A percentile compares a stretch with the other conserved stretches of the same genome.
These are phyloP conservation scores for Conistra vaccinii DNA, from an alignment of 2,888 invertebrate genomes.

Conservation along the genomic window DNA sequence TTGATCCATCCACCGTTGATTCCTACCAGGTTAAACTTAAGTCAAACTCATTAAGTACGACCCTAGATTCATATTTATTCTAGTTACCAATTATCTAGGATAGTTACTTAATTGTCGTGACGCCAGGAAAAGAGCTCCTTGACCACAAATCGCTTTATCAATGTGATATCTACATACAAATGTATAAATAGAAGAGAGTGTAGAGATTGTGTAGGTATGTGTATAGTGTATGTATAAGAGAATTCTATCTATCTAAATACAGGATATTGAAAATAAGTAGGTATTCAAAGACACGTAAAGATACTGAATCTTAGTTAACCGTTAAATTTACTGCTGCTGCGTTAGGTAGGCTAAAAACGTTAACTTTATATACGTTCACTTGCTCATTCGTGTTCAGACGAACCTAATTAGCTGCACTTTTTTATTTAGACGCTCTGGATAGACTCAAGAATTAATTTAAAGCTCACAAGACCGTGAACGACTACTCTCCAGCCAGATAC, in stretches of 20 bases:
- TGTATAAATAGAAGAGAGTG: too few species aligned
- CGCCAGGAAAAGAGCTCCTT: neutral
- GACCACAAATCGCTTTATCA: too few species aligned
- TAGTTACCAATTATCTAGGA: too few species aligned
- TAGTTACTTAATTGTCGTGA: too few species aligned
- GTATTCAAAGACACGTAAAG: slow-evolving; percentile 14
- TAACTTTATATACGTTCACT: slow-evolving; percentile 65
- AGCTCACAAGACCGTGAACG: slow-evolving; percentile 79
- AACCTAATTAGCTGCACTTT: slow-evolving; percentile 81
- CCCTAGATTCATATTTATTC: neutral
- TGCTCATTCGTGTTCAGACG: slow-evolving; percentile 70
- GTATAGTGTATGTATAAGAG: too few species aligned
- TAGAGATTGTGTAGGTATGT: too few species aligned
- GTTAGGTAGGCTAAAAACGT: slow-evolving; percentile 69
- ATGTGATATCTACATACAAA: too few species aligned
- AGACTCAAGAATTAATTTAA: slow-evolving; percentile 77
- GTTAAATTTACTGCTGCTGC: slow-evolving; percentile 67
- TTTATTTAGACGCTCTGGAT: slow-evolving; percentile 73
- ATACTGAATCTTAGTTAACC: slow-evolving; percentile 57
- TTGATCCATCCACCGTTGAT: neutral
- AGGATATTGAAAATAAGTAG: too few species aligned
- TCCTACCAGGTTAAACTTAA: neutral
- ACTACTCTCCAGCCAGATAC: slow-evolving; percentile 66
- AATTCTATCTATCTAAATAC: too few species aligned
- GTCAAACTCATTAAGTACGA: neutral